Evolutionary conservation across 2,113 vertebrate genomes (phyloP), one percentile per base, ranked within the genome.

Genomic region (Sitta europaea): DNA sequence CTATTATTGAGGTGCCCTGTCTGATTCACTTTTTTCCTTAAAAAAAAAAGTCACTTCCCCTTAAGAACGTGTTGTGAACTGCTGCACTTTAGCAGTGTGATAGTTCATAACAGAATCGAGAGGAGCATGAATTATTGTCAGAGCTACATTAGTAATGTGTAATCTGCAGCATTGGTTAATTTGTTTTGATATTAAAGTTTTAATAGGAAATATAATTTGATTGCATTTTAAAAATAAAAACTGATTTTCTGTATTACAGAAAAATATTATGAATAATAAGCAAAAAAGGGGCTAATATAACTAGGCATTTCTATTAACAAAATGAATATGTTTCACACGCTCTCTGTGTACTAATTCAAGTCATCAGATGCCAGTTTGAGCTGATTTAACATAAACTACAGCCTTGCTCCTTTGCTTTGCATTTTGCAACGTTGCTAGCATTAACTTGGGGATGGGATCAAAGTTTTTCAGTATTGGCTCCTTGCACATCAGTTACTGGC

Each of bases 131-230:
- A 94, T 96, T 96, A 97, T 95, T 70, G 94, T 94, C 90, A 91
- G 94, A 97, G 97, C 88, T 93, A 91, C 80, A 93, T 98, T 97
- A 97, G 92, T 97, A 97, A 98, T 97, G 95, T 94, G 95, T 98
- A 97, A 98, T 97, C 97, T 92, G 58, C 97, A 98, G 78, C 96
- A 93, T 78, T 97, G 97, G 97, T 98, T 98, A 98, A 98, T 98
- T 98, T 98, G 97, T 96, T 94, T 98, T 91, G 96, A 97, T 98
- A 98, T 98, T 98, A 97, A 98, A 97, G 75, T 98, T 98, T 98
- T 98, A 98, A 98, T 98, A 98, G 98, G 94, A 98, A 98, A 97
- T 97, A 97, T 96, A 96, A 98, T 98, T 97, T 98, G 97, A 98
- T 97, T 96, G 97, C 97, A 96, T 98, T 98, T 97, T 92, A 94